These are phyloP conservation scores for Leptoclinus maculatus DNA, from an alignment of 2,797 vertebrate genomes.

Conservation along the genomic window DNA sequence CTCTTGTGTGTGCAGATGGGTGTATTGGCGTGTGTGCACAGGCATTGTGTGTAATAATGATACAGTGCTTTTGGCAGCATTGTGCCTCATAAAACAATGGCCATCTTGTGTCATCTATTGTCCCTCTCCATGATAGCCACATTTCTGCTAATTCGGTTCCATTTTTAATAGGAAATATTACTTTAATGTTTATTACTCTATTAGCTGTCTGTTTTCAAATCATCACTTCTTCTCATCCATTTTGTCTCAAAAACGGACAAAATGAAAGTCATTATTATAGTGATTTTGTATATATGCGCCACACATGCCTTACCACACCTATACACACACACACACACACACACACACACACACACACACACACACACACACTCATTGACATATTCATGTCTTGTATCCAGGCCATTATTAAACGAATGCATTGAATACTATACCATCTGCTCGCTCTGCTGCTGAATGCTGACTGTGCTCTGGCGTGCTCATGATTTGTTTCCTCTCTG, in stretches of 20 bases:
- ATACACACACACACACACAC: not conserved
- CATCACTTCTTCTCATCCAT: slow-evolving; percentile 9
- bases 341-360: not conserved
- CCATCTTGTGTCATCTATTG: slow-evolving; percentile 41
- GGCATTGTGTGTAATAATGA: slow-evolving; percentile 32
- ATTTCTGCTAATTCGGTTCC: slow-evolving; percentile 32
- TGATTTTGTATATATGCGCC: slow-evolving; percentile 9
- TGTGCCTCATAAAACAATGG: slow-evolving; percentile 35
- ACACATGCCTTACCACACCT: slow-evolving; percentile 18
- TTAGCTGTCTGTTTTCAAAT: slow-evolving; percentile 37
- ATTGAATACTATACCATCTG: slow-evolving; percentile 42
- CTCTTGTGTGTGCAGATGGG: slow-evolving; percentile 4
- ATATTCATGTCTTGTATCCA: slow-evolving; percentile 8
- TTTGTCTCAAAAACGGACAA: slow-evolving; percentile 17
- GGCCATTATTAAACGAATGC: slow-evolving; percentile 37
- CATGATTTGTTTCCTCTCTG: slow-evolving; percentile 15
- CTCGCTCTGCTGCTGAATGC: slow-evolving; percentile 29
- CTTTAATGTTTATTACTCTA: slow-evolving; percentile 36
- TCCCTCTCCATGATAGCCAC: slow-evolving; percentile 36
- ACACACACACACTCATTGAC: not conserved
- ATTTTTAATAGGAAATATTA: slow-evolving; percentile 46
- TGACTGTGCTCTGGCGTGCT: slow-evolving; percentile 5
- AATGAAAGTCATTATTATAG: slow-evolving; percentile 25
- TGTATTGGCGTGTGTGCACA: slow-evolving; percentile 9
- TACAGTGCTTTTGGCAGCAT: slow-evolving; percentile 40